Evolutionary conservation across 2,113 vertebrate genomes (phyloP), one percentile per base, ranked within the genome.

Genomic region (Eudorcas thomsonii): DNA sequence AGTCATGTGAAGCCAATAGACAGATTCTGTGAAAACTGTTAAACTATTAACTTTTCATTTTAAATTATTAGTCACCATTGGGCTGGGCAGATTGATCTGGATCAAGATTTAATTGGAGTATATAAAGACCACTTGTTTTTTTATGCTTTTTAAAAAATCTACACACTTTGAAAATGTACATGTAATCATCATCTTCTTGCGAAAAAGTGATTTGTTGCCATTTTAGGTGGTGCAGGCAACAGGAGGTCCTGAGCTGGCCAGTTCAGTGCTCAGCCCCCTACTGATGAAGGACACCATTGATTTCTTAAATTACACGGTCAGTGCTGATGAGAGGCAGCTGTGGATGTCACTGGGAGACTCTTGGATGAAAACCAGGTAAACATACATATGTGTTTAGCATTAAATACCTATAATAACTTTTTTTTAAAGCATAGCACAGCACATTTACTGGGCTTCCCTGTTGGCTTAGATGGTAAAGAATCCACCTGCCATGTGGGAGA

Each of bases 281-380:
- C 97, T 99, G 91, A 99, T 99, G 78, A 99, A 99, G 87, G 99
- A 99, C 23, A 98, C 99, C 39, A 99, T 99, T 2, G 99, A 99
- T 52, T 99, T 99, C 98, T 99, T 99, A 54, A 98, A 99, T 2
- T 96, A 99, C 1, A 98, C 99, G 0, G 99, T 99, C 60, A 99
- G 98, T 3, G 91, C 97, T 0, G 99, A 99, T 57, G 99, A 99
- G 98, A 98, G 99, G 13, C 99, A 99, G 97, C 98, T 99, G 2
- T 99, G 99, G 99, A 98, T 99, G 88, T 98, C 99, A 0, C 96
- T 99, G 97, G 99, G 99, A 0, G 99, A 99, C 0, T 98, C 99
- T 0, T 99, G 99, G 71, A 77, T 77, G 39, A 77, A 77, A 77
- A 77, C 71, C 39, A 77, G 71, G 71, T 77, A 77, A 77, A 43